These are phyloP conservation scores for Onychorhynchus coronatus DNA, from an alignment of 2,113 vertebrate genomes.

Conservation along the genomic window DNA sequence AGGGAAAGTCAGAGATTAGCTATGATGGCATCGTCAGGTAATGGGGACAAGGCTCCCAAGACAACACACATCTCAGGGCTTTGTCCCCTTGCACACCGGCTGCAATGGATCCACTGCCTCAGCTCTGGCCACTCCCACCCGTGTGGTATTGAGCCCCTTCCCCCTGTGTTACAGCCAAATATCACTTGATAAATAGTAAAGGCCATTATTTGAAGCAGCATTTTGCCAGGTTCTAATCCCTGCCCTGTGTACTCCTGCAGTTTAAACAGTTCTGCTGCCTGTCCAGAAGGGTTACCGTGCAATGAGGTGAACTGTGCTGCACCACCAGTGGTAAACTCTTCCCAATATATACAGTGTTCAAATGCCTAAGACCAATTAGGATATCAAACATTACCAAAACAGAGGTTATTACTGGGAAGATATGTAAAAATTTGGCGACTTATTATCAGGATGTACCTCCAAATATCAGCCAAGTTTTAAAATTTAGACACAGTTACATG, in stretches of 20 bases:
- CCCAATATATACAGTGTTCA: background rate
- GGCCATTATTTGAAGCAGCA: background rate
- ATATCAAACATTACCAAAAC: background rate
- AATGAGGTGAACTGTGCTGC: background rate
- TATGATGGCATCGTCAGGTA: accelerated
- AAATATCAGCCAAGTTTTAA: background rate
- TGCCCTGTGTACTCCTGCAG: background rate
- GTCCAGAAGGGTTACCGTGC: background rate
- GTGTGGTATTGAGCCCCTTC: background rate
- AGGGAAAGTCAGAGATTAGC: background rate
- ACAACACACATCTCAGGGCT: background rate
- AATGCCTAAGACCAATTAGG: background rate
- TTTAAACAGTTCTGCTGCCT: background rate
- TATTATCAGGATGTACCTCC: background rate
- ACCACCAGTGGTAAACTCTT: background rate
- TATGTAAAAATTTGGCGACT: background rate
- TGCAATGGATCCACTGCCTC: background rate
- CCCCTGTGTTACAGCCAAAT: background rate
- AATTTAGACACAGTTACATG: background rate
- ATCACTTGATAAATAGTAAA: background rate
- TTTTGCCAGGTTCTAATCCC: background rate
- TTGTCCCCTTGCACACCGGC: accelerated
- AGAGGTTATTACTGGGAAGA: background rate
- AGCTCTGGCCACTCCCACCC: background rate
- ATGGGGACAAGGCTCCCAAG: background rate